A percentile compares a stretch with the other conserved stretches of the same genome.
Evolutionary conservation across 2,113 vertebrate genomes (phyloP).

Genomic region (Cynopterus brachyotis): DNA sequence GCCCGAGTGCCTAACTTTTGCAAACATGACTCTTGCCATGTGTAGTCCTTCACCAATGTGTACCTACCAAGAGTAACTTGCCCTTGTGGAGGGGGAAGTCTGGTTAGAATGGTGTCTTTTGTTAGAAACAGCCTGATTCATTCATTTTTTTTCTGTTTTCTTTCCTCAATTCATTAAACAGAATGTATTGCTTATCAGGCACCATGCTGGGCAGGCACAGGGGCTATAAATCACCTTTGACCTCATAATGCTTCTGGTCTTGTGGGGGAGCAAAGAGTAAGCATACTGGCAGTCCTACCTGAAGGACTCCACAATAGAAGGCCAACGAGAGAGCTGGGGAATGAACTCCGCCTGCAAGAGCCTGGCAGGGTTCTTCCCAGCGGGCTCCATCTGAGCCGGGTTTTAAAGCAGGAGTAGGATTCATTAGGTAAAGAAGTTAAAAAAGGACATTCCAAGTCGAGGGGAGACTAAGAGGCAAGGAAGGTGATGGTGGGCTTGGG

Average conservation of each 20-base stretch:
- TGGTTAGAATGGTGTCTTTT: neutral
- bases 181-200: neutral
- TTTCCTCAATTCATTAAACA: slow-evolving; percentile 5
- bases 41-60: neutral
- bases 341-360: neutral
- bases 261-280: neutral
- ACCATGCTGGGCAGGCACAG: neutral
- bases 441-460: neutral
- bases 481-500: neutral
- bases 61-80: neutral
- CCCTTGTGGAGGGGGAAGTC: neutral
- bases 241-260: neutral
- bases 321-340: neutral
- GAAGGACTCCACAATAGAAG: neutral
- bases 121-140: neutral
- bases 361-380: neutral
- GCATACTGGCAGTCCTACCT: no score
- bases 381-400: neutral
- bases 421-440: neutral
- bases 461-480: neutral
- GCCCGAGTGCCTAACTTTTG: neutral
- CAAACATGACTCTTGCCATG: neutral
- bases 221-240: neutral
- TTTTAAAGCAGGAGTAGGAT: neutral
- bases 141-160: neutral